These are phyloP conservation scores for Resseliella maxima DNA, from an alignment of 2,888 invertebrate species.

Conservation along the genomic window DNA sequence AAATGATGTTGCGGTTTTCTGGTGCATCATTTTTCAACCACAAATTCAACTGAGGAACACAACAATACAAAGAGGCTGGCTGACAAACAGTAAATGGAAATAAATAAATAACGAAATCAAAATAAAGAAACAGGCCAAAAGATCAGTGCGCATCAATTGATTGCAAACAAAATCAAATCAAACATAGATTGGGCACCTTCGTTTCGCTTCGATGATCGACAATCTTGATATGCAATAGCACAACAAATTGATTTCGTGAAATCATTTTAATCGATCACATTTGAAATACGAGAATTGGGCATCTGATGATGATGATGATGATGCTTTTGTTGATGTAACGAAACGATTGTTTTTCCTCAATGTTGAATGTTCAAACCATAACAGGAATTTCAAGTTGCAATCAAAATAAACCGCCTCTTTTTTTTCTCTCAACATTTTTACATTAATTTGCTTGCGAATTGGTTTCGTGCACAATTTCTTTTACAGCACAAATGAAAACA, in stretches of 20 bases:
- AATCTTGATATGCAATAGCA: slow-evolving; percentile 16
- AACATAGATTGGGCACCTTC: slow-evolving; percentile 28
- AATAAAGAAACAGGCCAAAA: background rate
- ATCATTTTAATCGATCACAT: slow-evolving; percentile 51
- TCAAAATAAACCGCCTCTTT: slow-evolving; percentile 28
- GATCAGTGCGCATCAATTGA: background rate
- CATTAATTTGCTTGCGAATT: background rate
- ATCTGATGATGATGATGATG: too few species aligned
- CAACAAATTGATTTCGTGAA: slow-evolving; percentile 52
- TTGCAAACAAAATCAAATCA: background rate
- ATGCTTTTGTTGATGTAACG: slow-evolving; percentile 37
- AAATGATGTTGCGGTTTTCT: slow-evolving; percentile 54
- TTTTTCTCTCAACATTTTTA: background rate
- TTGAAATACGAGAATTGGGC: background rate
- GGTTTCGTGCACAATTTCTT: background rate
- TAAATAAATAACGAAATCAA: background rate
- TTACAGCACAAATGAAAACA: background rate
- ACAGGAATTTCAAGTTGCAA: slow-evolving; percentile 49
- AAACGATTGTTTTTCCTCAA: background rate
- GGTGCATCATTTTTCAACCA: slow-evolving; percentile 39
- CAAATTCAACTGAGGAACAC: background rate
- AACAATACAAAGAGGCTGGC: too few species aligned
- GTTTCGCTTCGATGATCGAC: slow-evolving; percentile 26
- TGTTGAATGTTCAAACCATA: background rate
- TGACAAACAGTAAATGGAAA: too few species aligned